A percentile compares a stretch with the other conserved stretches of the same genome.
Evolutionary conservation across 2,113 vertebrate species (phyloP).

Genomic region (Parus major): DNA sequence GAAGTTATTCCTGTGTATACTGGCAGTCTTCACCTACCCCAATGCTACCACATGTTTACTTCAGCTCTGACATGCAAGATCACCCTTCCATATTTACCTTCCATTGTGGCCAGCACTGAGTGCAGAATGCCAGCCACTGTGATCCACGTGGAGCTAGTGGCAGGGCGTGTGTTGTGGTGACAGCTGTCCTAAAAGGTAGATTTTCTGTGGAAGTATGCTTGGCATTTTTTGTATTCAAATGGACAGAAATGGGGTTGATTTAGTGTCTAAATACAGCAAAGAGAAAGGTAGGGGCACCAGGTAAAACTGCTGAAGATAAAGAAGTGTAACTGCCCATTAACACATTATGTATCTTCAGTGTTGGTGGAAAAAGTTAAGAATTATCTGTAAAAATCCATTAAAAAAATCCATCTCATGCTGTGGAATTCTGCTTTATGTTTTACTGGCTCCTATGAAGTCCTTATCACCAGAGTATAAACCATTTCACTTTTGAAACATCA

Average conservation of each 20-base stretch:
- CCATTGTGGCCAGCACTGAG: background rate
- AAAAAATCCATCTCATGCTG: background rate
- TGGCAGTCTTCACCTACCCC: background rate
- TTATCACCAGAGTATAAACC: constrained; percentile 24
- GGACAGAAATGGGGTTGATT: background rate
- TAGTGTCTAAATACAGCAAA: background rate
- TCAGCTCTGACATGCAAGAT: background rate
- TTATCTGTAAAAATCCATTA: background rate
- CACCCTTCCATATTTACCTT: background rate
- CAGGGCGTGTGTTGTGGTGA: background rate
- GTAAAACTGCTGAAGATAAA: background rate
- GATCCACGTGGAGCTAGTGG: background rate
- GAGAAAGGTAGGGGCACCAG: background rate
- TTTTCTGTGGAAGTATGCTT: background rate
- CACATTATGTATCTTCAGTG: background rate
- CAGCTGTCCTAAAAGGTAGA: background rate
- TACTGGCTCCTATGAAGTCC: background rate
- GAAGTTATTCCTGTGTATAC: background rate
- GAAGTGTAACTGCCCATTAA: background rate
- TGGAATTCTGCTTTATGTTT: constrained; percentile 14
- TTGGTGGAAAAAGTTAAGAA: background rate
- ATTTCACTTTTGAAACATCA: constrained; percentile 7
- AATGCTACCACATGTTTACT: background rate
- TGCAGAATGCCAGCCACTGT: background rate
- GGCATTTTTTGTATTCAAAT: background rate